Conservation (phyloP, 2,888 invertebrate species). For the Syrphus vitripennis region DNA sequence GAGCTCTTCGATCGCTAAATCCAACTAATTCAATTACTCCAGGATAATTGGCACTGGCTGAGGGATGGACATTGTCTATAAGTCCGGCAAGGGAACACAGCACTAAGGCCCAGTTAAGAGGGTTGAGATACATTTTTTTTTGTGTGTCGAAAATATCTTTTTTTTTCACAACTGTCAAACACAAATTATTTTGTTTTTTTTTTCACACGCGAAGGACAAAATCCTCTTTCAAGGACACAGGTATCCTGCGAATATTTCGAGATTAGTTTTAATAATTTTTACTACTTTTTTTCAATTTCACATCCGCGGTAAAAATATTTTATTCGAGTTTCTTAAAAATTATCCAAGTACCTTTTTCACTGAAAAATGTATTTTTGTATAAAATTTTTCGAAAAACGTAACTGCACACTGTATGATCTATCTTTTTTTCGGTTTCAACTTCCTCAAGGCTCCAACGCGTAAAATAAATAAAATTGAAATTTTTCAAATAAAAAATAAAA, state of each 20-base stretch:
- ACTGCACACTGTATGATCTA: not conserved
- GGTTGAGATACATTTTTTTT: conserved; percentile 21
- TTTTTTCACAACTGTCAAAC: not conserved
- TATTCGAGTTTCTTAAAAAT: not conserved
- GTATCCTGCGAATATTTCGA: not conserved
- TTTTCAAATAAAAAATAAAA: conserved; percentile 17
- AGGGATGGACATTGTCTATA: conserved; percentile 15
- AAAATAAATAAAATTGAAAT: conserved; percentile 8
- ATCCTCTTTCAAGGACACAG: not conserved
- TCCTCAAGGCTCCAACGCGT: not conserved
- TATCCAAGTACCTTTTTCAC: not conserved
- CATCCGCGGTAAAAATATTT: not conserved
- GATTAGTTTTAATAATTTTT: not conserved
- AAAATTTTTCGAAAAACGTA: not conserved
- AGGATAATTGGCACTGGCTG: conserved; percentile 76
- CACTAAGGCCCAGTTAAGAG: conserved; percentile 40
- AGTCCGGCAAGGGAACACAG: conserved; percentile 43
- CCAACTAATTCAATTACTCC: conserved; percentile 80
- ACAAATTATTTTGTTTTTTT: not conserved
- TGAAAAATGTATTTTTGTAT: not conserved
- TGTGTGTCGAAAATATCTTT: conserved; percentile 27
- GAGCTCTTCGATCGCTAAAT: conserved; percentile 78
- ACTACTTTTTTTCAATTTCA: not conserved
- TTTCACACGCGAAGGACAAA: not conserved
- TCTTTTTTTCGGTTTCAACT: not conserved